Conservation (phyloP, 2,113 vertebrate species). For the Lota lota region DNA sequence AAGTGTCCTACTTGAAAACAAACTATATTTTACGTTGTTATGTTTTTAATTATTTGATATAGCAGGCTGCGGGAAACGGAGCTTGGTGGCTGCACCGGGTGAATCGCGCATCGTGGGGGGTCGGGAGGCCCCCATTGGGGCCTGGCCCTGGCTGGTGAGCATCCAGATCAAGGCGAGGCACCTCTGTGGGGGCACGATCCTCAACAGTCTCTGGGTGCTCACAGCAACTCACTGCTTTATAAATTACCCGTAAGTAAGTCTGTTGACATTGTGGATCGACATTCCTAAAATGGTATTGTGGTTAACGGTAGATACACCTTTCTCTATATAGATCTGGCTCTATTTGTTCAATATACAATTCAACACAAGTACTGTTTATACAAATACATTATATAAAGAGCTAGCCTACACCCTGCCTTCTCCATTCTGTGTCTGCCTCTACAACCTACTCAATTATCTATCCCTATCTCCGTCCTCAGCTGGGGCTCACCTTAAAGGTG, state of each 20-base stretch:
- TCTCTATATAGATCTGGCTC: too few relatives aligned
- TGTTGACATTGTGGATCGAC: neutral
- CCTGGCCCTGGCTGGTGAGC: conserved; percentile 70
- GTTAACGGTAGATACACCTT: too few relatives aligned
- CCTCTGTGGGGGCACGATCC: conserved; percentile 47
- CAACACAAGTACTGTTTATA: too few relatives aligned
- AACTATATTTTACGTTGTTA: too few relatives aligned
- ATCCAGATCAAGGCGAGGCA: conserved; percentile 40
- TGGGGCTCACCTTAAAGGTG: neutral
- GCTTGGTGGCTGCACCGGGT: conserved; percentile 19
- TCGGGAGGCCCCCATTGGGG: conserved; percentile 37
- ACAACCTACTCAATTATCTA: neutral
- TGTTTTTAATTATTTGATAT: too few relatives aligned
- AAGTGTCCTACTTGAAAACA: too few relatives aligned
- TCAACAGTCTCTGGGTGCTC: conserved; percentile 45
- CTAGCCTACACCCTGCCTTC: neutral
- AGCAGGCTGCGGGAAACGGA: too few relatives aligned
- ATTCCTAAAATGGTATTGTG: too few relatives aligned
- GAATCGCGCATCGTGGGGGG: conserved; percentile 52
- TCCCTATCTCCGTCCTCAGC: neutral
- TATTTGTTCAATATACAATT: too few relatives aligned
- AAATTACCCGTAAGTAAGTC: conserved; percentile 13
- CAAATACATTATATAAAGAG: too few relatives aligned
- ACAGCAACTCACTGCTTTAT: conserved; percentile 59
- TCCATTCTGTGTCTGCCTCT: neutral